Base-by-base conservation (phyloP, 1,140 invertebrate species). In the Lepidurus packardi region DNA sequence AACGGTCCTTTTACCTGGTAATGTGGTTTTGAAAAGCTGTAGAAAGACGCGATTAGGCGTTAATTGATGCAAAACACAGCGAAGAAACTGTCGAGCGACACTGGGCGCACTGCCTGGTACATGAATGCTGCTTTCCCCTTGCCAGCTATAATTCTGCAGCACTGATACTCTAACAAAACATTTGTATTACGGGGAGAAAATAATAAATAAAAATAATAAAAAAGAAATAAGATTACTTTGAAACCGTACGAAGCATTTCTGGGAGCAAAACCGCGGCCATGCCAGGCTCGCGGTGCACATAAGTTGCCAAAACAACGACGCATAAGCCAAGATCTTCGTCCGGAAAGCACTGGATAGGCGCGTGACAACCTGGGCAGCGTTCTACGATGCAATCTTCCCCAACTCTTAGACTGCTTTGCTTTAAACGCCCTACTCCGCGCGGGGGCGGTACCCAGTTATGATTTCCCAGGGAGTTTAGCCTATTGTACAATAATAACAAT, bases 281-380 rank as follows among this genome's bases (percentile, higher is more conserved):
- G 8, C 91, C 90, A 8, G 98, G 96, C 84, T 99, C 96, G 73
- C 97, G 88, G 84, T 99, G 96, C 79, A 99, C 94, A 85, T 97
- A 98, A 1, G 97, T 98, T 34, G 94, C 94, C 74, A 99, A 85
- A 78, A 94, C 92, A 42, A 98, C 94, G 80, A 99, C 94, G 83
- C 96, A 95, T 41, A 98, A 87, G 1, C 95, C 96, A 47, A 99
- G 88, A 84, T 98, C 97, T 84, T 99, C 97, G 85, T 99, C 97
- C 81, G 93, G 95, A 84, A 98, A 99, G 83, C 96, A 92, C 87
- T 99, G 97, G 81, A 93, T 89, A 1, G 91, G 84, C 77, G 89
- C 89, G 73, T 94, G 93, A 84, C 94, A 95, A 84, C 95, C 92
- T 3, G 91, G 89, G 83, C 92, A 91, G 79, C 92, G 90, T 74